Evolutionary conservation across 2,888 invertebrate species (phyloP).

Genomic region (Acronicta alni): DNA sequence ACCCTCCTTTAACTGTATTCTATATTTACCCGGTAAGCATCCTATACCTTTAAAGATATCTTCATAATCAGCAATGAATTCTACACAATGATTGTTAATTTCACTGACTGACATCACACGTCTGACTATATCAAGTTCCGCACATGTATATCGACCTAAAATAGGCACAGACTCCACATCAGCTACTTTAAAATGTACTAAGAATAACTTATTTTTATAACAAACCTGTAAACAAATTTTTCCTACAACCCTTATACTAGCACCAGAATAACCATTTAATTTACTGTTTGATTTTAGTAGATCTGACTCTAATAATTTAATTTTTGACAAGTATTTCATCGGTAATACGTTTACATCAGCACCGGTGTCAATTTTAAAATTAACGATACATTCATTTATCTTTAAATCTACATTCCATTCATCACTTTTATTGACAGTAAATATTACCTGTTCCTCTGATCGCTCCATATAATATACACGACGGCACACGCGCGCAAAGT

Average conservation of each 20-base stretch:
- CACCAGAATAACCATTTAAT: slow-evolving; percentile 42
- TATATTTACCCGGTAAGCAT: slow-evolving; percentile 18
- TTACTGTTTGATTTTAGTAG: slow-evolving; percentile 22
- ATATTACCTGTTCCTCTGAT: slow-evolving; percentile 43
- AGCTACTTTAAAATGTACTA: too few relatives aligned
- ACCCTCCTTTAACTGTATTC: slow-evolving; percentile 27
- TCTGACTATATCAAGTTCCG: slow-evolving; percentile 39
- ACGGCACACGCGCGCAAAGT: slow-evolving; percentile 41
- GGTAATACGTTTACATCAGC: slow-evolving; percentile 51
- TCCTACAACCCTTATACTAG: slow-evolving; percentile 29
- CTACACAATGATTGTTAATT: neutral
- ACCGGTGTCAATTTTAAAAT: slow-evolving; percentile 51
- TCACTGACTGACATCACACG: slow-evolving; percentile 10
- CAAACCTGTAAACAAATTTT: slow-evolving; percentile 36
- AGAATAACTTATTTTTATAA: slow-evolving; percentile 23
- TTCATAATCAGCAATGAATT: slow-evolving; percentile 21
- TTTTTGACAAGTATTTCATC: slow-evolving; percentile 7
- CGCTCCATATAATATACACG: slow-evolving; percentile 24
- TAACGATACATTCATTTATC: slow-evolving; percentile 26
- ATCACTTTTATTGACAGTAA: neutral
- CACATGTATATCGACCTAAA: slow-evolving; percentile 36
- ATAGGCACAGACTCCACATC: too few relatives aligned
- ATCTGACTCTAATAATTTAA: slow-evolving; percentile 19
- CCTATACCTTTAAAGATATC: slow-evolving; percentile 13
- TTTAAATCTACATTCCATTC: slow-evolving; percentile 35